Percentiles rank a stretch among this genome's conserved stretches.
These are phyloP conservation scores for Noctilio leporinus DNA, from an alignment of 2,113 vertebrate species.

Conservation along the genomic window DNA sequence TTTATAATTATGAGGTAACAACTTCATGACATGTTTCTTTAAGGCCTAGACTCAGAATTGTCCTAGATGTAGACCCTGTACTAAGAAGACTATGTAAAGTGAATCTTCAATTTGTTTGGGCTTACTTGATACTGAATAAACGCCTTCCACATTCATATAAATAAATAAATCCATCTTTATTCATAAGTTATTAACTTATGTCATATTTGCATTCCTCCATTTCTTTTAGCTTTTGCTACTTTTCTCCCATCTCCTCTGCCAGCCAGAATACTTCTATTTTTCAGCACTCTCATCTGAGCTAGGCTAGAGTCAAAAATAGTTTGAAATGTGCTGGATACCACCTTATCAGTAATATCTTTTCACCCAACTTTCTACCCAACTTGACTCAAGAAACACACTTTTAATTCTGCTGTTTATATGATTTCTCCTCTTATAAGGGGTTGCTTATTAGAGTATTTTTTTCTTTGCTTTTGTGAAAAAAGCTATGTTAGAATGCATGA, in stretches of 20 bases:
- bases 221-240: background rate
- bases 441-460: background rate
- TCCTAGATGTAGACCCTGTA: background rate
- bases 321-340: background rate
- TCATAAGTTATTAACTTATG: background rate
- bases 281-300: background rate
- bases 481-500: background rate
- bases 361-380: background rate
- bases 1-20: background rate
- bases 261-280: background rate
- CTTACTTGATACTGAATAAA: background rate
- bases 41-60: background rate
- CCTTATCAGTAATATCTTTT: background rate
- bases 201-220: background rate
- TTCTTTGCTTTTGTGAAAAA: background rate
- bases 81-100: background rate
- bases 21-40: background rate
- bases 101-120: background rate
- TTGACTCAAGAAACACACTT: background rate
- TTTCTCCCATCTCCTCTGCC: background rate
- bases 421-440: background rate
- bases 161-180: background rate
- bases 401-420: background rate
- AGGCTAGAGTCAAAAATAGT: background rate
- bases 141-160: background rate